These are phyloP conservation scores for Falco biarmicus DNA, from an alignment of 2,797 vertebrate species.

Conservation along the genomic window DNA sequence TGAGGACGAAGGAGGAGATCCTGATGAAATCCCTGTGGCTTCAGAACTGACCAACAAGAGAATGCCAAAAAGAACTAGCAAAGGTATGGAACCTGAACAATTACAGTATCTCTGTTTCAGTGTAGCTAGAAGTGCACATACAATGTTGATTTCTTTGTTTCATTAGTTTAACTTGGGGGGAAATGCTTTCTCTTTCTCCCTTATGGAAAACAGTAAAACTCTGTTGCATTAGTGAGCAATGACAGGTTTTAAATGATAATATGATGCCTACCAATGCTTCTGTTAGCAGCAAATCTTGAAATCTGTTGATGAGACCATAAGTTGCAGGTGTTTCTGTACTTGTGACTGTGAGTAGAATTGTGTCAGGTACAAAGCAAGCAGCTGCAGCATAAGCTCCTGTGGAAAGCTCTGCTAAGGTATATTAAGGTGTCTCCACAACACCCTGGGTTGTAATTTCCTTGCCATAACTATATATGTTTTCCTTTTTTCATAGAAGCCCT, in stretches of 20 bases:
- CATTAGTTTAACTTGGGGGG: neutral
- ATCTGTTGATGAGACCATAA: neutral
- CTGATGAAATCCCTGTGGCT: conserved; percentile 89
- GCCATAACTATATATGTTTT: neutral
- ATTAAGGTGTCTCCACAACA: neutral
- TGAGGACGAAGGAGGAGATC: conserved; percentile 95
- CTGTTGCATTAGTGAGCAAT: neutral
- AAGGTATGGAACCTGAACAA: conserved; percentile 79
- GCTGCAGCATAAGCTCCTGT: neutral
- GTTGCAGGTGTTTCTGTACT: neutral
- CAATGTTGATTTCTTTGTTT: neutral
- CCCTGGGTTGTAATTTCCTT: neutral
- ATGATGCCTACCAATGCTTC: neutral
- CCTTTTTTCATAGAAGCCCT: neutral
- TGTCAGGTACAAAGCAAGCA: neutral
- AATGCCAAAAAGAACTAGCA: conserved; percentile 82
- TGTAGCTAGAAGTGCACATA: neutral
- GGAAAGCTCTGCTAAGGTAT: neutral
- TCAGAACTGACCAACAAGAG: conserved; percentile 85
- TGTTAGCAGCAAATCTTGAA: neutral
- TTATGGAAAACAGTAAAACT: neutral
- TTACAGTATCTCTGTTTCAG: neutral
- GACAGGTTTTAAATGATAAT: neutral
- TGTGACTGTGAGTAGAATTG: neutral
- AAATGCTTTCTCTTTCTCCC: neutral